phyloP scores from a whole-genome alignment of 2,888 invertebrate species.

The Eilema sororculum region DNA sequence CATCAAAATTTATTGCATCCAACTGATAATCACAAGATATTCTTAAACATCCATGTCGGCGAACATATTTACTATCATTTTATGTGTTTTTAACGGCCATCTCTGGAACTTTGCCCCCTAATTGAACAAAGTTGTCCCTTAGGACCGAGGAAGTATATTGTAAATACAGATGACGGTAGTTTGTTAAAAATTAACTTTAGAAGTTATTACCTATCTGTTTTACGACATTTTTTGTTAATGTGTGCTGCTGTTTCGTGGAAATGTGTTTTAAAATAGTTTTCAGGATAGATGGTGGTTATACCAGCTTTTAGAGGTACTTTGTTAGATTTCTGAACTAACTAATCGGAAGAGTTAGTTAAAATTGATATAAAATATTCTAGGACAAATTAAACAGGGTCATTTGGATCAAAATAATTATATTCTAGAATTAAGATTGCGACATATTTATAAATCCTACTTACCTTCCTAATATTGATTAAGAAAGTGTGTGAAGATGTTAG shows the following conservation, averaged over 20 bases:
- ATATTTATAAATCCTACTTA: no score
- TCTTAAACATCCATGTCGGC: slow-evolving; percentile 15
- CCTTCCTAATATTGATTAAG: no score
- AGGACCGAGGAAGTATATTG: slow-evolving; percentile 33
- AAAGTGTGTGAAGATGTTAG: no score
- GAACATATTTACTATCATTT: slow-evolving; percentile 34
- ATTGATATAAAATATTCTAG: background rate
- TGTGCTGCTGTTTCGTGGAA: slow-evolving; percentile 14
- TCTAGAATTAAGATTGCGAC: no score
- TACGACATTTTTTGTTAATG: slow-evolving; percentile 35
- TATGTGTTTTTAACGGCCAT: slow-evolving; percentile 52
- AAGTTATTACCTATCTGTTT: slow-evolving; percentile 47
- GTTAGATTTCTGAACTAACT: background rate
- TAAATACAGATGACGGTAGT: slow-evolving; percentile 46
- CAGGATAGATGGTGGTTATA: slow-evolving; percentile 2
- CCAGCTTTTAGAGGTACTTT: background rate
- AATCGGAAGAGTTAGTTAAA: no score
- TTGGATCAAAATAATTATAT: background rate
- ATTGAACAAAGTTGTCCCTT: slow-evolving; percentile 37
- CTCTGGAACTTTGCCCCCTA: slow-evolving; percentile 35
- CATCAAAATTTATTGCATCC: slow-evolving; percentile 15
- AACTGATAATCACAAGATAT: slow-evolving; percentile 9
- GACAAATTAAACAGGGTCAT: background rate
- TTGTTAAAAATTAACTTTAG: slow-evolving; percentile 45
- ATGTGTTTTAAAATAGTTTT: slow-evolving; percentile 17